A percentile compares a stretch with the other conserved stretches of the same genome.
Evolutionary conservation across 2,888 invertebrate genomes (phyloP).

Genomic region (Saturnia pavonia): DNA sequence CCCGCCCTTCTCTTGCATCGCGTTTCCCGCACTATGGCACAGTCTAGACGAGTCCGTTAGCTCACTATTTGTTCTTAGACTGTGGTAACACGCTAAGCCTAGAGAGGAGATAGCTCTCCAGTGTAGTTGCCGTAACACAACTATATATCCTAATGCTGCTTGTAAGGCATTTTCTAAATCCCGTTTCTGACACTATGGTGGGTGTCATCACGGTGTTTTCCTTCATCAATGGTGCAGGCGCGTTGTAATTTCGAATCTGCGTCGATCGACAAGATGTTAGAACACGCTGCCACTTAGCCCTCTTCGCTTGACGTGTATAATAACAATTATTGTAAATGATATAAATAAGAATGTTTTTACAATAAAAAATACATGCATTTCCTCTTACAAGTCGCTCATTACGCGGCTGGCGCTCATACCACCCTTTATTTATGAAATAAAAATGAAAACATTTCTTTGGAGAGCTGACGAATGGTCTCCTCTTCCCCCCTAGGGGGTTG

Average conservation of each 20-base stretch:
- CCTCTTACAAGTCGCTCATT: constrained; percentile 48
- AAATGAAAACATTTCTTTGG: constrained; percentile 78
- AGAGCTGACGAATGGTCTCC: constrained; percentile 67
- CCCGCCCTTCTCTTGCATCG: too few species aligned
- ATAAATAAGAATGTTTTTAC: not conserved
- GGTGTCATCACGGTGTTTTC: not conserved
- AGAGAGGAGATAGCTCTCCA: too few species aligned
- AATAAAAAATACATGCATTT: constrained; percentile 9
- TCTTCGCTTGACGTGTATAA: not conserved
- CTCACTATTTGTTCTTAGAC: too few species aligned
- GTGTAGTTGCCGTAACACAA: too few species aligned
- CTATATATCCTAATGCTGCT: too few species aligned
- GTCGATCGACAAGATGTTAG: not conserved
- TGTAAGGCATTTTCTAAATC: too few species aligned
- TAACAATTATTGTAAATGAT: not conserved
- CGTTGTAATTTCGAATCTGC: not conserved
- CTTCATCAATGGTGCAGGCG: not conserved
- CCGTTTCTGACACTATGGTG: too few species aligned
- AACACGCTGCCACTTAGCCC: not conserved
- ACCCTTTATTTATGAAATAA: constrained; percentile 79
- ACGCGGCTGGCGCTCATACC: constrained; percentile 58
- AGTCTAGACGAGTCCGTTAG: too few species aligned
- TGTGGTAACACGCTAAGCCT: too few species aligned
- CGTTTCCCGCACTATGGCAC: too few species aligned
- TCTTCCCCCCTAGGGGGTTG: constrained; percentile 27